phyloP scores from a whole-genome alignment of 2,888 invertebrate species.

The Uropetala carovei region DNA sequence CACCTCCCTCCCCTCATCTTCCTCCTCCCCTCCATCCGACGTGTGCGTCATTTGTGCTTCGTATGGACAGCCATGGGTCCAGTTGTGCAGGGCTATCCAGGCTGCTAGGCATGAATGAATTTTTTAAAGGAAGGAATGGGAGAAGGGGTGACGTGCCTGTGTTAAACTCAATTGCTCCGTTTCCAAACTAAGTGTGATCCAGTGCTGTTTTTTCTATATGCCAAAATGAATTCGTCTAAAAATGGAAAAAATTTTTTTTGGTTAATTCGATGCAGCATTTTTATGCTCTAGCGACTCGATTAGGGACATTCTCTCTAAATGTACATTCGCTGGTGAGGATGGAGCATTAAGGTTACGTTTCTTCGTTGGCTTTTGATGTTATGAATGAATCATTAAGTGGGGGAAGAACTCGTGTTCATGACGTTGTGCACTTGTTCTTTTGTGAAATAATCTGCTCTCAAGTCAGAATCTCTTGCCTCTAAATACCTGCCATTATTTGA shows the following conservation, averaged over 20 bases:
- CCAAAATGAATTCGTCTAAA: slow-evolving; percentile 57
- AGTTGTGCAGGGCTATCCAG: slow-evolving; percentile 77
- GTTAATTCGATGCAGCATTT: slow-evolving; percentile 43
- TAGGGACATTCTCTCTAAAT: slow-evolving; percentile 28
- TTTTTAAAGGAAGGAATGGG: neutral
- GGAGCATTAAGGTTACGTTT: slow-evolving; percentile 26
- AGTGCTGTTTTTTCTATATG: slow-evolving; percentile 59
- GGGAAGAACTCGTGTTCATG: slow-evolving; percentile 40
- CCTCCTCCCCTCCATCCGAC: slow-evolving; percentile 74
- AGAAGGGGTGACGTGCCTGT: slow-evolving; percentile 14
- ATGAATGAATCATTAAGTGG: slow-evolving; percentile 52
- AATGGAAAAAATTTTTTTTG: slow-evolving; percentile 9
- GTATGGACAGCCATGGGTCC: slow-evolving; percentile 78
- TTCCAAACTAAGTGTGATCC: slow-evolving; percentile 56
- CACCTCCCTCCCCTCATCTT: slow-evolving; percentile 73
- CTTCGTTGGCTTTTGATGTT: slow-evolving; percentile 50
- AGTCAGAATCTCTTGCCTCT: slow-evolving; percentile 56
- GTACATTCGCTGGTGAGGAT: slow-evolving; percentile 52
- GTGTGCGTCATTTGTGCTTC: slow-evolving; percentile 76
- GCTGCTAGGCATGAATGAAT: slow-evolving; percentile 69
- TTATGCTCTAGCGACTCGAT: slow-evolving; percentile 30
- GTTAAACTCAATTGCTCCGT: slow-evolving; percentile 24
- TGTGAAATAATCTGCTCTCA: slow-evolving; percentile 35
- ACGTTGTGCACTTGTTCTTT: slow-evolving; percentile 9
- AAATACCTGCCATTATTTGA: slow-evolving; percentile 31